Base-by-base conservation (phyloP, 2,888 invertebrate genomes). In the Diogma glabrata region DNA sequence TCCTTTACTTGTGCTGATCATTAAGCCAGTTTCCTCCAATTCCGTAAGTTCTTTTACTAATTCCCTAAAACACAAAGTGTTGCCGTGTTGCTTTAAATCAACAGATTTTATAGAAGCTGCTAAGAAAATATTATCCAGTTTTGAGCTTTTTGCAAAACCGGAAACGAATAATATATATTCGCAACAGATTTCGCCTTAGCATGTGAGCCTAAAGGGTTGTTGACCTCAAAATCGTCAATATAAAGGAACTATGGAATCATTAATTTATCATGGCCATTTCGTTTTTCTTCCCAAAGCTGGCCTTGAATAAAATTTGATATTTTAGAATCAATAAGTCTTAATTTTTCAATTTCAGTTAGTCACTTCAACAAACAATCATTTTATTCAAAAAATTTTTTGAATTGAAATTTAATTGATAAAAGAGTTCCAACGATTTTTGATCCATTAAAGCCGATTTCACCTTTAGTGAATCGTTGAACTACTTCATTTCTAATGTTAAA, bases 111-210 rank as follows among this genome's bases (percentile, higher is more conserved):
- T 38, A 9, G 38, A 38, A 9, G 38, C 38, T 16, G 38, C 7
- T 38, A 38, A 38, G 10, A 38, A 38, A 14, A 38, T 38, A 16
- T 38, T 38, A 16, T 38, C 38, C 16, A 38, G 38, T 38, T 38
- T 38, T 16, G 38, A 38, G 19, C 38, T 2, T 38, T 14, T 38
- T 38, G 38, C 6, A 38, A 16, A 38, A 38, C 19, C 14, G 33
- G 33, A 10, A 33, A 33, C 6, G 33, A 33, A 33, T 33, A 33
- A 38, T 38, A 38, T 38, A 16, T 33, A 38, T 38, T 38, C 2
- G 38, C 5, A 38, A 38, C 17, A 3, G 38, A 38, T 38, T 38
- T 38, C 16, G 10, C 8, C 10, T 38, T 38, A 14, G 38, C 16
- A 38, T 38, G 38, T 8, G 38, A 38, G 14, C 38, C 38, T 16